These are phyloP conservation scores for Schlechtendalia chinensis DNA, from an alignment of 1,140 invertebrate genomes.

Conservation along the genomic window DNA sequence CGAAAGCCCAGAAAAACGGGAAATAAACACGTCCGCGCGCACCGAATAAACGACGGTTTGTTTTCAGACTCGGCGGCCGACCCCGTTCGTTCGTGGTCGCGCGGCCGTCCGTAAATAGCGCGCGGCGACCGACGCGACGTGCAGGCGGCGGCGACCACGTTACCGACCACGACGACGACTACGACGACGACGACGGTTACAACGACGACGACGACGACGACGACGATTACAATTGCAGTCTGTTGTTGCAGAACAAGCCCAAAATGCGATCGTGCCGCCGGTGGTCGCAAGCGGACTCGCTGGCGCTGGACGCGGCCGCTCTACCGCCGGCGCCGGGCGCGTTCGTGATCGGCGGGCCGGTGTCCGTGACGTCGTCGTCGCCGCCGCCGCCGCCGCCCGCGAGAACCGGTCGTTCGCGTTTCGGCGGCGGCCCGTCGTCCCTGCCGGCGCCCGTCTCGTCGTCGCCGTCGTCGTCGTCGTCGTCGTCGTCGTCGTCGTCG, in stretches of 20 bases:
- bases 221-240: conserved; percentile 32
- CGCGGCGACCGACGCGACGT: conserved; percentile 8
- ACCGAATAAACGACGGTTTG: too few species aligned
- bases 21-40: too few species aligned
- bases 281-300: conserved; percentile 53
- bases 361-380: neutral
- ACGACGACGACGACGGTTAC: neutral
- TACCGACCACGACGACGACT: conserved; percentile 34
- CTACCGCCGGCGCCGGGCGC: conserved; percentile 54
- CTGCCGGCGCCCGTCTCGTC: neutral
- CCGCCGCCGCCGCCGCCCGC: neutral
- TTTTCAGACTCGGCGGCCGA: conserved; percentile 18
- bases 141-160: neutral
- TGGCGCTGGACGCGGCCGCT: conserved; percentile 42
- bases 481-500: neutral
- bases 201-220: conserved; percentile 33
- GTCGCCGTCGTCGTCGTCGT: neutral
- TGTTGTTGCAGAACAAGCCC: conserved; percentile 51
- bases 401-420: neutral
- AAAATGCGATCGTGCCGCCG: conserved; percentile 53
- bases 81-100: neutral
- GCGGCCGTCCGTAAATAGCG: conserved; percentile 10
- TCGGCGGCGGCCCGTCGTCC: conserved; percentile 39
- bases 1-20: too few species aligned
- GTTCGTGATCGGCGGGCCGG: conserved; percentile 50